Conservation (phyloP, 2,888 invertebrate genomes). For the Barypeithes pellucidus region DNA sequence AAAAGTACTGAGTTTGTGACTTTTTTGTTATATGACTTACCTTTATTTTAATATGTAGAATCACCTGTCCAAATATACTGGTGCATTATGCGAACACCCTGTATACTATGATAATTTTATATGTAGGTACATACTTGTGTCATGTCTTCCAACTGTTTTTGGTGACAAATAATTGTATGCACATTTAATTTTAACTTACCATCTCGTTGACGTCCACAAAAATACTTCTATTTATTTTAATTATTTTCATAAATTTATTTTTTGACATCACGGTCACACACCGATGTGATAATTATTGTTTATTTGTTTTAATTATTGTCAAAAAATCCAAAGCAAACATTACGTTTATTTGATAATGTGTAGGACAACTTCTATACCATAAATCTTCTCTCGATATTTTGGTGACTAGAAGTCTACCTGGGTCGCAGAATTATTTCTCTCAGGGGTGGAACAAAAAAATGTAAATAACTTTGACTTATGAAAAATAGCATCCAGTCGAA, state of each 20-base stretch:
- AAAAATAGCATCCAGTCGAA: too few species aligned
- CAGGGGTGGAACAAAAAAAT: conserved; percentile 24
- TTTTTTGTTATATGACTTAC: too few species aligned
- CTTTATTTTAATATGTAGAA: too few species aligned
- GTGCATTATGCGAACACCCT: too few species aligned
- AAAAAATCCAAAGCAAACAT: conserved; percentile 38
- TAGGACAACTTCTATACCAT: conserved; percentile 44
- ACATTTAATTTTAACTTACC: conserved; percentile 12
- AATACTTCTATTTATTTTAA: conserved; percentile 26
- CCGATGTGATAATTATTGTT: conserved; percentile 42
- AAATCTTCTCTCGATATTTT: conserved; percentile 36
- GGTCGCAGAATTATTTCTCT: conserved; percentile 10
- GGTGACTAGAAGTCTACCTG: conserved; percentile 50
- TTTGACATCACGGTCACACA: conserved; percentile 35
- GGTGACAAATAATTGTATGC: conserved; percentile 26
- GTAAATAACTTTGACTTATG: too few species aligned
- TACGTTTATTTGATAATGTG: conserved; percentile 42
- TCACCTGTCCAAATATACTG: too few species aligned
- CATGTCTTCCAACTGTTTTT: conserved; percentile 4
- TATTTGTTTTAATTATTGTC: conserved; percentile 48
- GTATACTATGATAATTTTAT: too few species aligned
- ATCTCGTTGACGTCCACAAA: conserved; percentile 9
- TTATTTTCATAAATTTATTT: conserved; percentile 32
- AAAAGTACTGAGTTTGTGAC: too few species aligned
- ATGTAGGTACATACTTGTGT: too few species aligned